phyloP scores from a whole-genome alignment of 2,888 invertebrate species.

The Ceramica pisi region DNA sequence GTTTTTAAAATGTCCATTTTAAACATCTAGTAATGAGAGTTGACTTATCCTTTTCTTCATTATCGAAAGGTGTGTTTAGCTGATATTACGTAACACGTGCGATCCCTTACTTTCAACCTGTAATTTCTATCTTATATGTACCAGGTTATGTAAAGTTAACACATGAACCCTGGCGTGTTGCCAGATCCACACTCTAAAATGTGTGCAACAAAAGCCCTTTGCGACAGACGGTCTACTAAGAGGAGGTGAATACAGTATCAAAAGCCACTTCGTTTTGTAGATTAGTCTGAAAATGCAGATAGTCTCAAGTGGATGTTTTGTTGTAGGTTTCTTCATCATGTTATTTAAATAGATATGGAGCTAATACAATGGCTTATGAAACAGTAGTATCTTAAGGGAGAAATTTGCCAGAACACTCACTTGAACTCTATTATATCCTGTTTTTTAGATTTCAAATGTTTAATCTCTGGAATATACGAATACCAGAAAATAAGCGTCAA shows the following conservation, averaged over 20 bases:
- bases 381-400: too few relatives aligned
- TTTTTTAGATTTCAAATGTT: too few relatives aligned
- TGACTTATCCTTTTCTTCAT: too few relatives aligned
- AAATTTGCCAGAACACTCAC: too few relatives aligned
- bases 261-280: slow-evolving; percentile 46
- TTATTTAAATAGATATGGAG: neutral
- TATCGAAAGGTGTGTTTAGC: too few relatives aligned
- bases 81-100: too few relatives aligned
- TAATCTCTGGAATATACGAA: neutral
- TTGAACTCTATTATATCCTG: too few relatives aligned
- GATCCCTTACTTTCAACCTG: neutral
- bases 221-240: slow-evolving; percentile 47
- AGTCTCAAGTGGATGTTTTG: slow-evolving; percentile 34
- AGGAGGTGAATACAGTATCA: slow-evolving; percentile 46
- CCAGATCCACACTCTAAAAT: slow-evolving; percentile 32
- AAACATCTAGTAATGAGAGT: too few relatives aligned
- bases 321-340: neutral
- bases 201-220: slow-evolving; percentile 41
- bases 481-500: neutral
- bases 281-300: slow-evolving; percentile 39
- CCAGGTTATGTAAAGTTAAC: slow-evolving; percentile 15
- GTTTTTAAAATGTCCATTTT: too few relatives aligned
- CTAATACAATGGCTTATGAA: neutral
- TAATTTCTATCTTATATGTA: slow-evolving; percentile 12
- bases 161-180: slow-evolving; percentile 29